These are phyloP conservation scores for Elymnias hypermnestra DNA, from an alignment of 1,140 invertebrate species.

Conservation along the genomic window DNA sequence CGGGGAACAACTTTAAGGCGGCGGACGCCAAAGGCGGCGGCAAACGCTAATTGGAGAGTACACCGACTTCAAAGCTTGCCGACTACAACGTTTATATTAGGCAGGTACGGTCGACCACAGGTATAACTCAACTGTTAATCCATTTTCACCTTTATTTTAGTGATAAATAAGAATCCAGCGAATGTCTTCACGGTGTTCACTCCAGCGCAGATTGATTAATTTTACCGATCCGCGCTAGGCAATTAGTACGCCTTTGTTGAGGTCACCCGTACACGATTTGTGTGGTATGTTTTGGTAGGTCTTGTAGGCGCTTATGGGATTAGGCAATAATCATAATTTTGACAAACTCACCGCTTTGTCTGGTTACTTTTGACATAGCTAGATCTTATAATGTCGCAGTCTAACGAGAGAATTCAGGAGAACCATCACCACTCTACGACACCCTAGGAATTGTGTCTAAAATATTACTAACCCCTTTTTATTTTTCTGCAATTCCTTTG, in stretches of 20 bases:
- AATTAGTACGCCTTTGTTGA: conserved; percentile 64
- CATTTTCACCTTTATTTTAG: not conserved
- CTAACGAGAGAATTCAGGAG: too few species aligned
- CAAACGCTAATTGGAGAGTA: conserved; percentile 67
- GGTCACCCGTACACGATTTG: conserved; percentile 23
- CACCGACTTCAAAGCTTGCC: conserved; percentile 57
- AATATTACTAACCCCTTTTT: too few species aligned
- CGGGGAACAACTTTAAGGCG: conserved; percentile 26
- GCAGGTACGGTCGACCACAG: conserved; percentile 41
- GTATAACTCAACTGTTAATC: conserved; percentile 4
- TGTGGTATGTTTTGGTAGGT: conserved; percentile 18
- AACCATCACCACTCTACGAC: too few species aligned
- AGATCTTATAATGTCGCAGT: too few species aligned
- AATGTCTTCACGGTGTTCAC: conserved; percentile 10
- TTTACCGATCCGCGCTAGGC: conserved; percentile 57
- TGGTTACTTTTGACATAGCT: too few species aligned
- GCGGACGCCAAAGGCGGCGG: conserved; percentile 66
- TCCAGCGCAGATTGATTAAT: conserved; percentile 62
- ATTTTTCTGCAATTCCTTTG: too few species aligned
- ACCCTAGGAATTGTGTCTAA: too few species aligned
- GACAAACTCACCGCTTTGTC: too few species aligned
- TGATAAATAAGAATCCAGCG: not conserved
- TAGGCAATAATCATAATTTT: too few species aligned
- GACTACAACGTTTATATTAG: conserved; percentile 68
- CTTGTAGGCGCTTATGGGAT: not conserved